A percentile compares a stretch with the other conserved stretches of the same genome.
phyloP scores from a whole-genome alignment of 2,888 invertebrate genomes.

The Gerosis bhagava region DNA sequence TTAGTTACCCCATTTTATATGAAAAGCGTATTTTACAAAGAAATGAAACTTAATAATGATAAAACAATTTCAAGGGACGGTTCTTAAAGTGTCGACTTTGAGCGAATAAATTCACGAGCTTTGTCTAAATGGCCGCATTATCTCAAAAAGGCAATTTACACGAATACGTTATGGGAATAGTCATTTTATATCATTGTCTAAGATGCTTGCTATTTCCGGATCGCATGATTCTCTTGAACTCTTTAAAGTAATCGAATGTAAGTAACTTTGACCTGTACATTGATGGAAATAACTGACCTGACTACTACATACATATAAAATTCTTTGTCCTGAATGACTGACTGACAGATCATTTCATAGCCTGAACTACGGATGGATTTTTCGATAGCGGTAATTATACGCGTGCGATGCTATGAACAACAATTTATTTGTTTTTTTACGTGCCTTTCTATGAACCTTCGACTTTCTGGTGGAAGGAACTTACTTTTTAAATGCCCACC shows the following conservation, averaged over 20 bases:
- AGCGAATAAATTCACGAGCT: constrained; percentile 29
- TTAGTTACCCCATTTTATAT: not conserved
- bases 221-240: not conserved
- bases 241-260: too few relatives aligned
- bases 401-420: too few relatives aligned
- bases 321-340: too few relatives aligned
- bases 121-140: constrained; percentile 38
- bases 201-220: constrained; percentile 10
- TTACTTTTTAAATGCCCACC: too few relatives aligned
- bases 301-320: too few relatives aligned
- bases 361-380: too few relatives aligned
- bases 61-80: constrained; percentile 29
- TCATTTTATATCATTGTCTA: constrained; percentile 15
- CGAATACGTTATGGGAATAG: constrained; percentile 15
- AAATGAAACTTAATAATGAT: constrained; percentile 16
- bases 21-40: constrained; percentile 4
- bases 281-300: not conserved
- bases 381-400: too few relatives aligned
- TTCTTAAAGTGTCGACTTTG: constrained; percentile 27
- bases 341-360: too few relatives aligned
- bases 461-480: too few relatives aligned
- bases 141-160: constrained; percentile 36
- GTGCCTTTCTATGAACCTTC: too few relatives aligned
- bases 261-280: too few relatives aligned
- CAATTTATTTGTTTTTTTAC: too few relatives aligned